A percentile compares a stretch with the other conserved stretches of the same genome.
Conservation (phyloP, 2,113 vertebrate genomes). For the Ctenomys sociabilis region DNA sequence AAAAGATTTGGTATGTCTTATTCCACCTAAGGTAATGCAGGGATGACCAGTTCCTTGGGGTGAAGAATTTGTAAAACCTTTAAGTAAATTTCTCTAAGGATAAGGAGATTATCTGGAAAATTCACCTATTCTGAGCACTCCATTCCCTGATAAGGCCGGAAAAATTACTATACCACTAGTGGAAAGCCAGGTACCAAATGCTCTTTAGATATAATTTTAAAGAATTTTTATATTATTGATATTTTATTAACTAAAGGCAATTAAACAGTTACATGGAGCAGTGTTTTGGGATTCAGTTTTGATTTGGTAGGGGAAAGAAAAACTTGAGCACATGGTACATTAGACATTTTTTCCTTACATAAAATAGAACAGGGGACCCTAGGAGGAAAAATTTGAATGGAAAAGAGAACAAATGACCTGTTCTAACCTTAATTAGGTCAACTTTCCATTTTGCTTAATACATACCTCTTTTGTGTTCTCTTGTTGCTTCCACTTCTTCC, state of each 20-base stretch:
- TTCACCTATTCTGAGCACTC: not conserved
- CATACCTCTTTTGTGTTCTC: constrained; percentile 61
- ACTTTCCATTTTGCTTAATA: constrained; percentile 55
- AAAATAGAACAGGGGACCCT: constrained; percentile 38
- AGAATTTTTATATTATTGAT: constrained; percentile 51
- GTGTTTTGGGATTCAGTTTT: constrained; percentile 62
- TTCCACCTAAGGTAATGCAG: not conserved
- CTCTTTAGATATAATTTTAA: constrained; percentile 46
- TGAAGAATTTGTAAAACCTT: constrained; percentile 34
- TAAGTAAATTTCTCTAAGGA: not conserved
- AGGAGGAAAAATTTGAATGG: constrained; percentile 10
- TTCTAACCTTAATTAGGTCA: constrained; percentile 25
- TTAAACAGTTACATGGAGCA: constrained; percentile 39
- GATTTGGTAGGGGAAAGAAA: constrained; percentile 58
- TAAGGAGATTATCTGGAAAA: constrained; percentile 44
- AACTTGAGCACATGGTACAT: not conserved
- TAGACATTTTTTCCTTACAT: constrained; percentile 51
- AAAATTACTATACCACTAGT: not conserved
- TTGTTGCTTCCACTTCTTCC: constrained; percentile 23
- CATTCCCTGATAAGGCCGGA: constrained; percentile 50
- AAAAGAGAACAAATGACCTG: constrained; percentile 54
- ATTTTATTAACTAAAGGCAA: not conserved
- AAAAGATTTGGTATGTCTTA: not conserved
- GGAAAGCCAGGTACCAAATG: not conserved
- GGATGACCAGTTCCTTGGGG: not conserved